phyloP scores from a whole-genome alignment of 2,888 invertebrate genomes.

The Cremastinae sp. region DNA sequence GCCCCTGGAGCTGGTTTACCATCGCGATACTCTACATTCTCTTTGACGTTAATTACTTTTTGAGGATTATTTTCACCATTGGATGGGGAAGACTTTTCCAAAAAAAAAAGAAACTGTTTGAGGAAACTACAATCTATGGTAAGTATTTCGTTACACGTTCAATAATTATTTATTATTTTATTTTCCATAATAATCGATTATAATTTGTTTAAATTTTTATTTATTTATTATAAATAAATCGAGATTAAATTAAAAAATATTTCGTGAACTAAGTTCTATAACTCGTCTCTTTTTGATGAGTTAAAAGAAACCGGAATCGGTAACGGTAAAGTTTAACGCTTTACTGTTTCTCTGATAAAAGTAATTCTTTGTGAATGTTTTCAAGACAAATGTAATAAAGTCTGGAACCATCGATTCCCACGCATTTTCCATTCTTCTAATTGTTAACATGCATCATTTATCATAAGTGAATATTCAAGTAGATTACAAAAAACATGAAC shows the following conservation, averaged over 20 bases:
- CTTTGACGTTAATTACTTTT: constrained; percentile 91
- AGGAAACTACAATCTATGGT: constrained; percentile 89
- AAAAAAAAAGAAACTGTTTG: constrained; percentile 86
- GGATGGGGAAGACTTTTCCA: constrained; percentile 86
- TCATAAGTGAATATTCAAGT: no score
- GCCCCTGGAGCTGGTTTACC: constrained; percentile 69
- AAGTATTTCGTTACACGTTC: constrained; percentile 72
- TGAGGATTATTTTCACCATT: constrained; percentile 87
- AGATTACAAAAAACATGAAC: no score
- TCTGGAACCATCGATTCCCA: no score
- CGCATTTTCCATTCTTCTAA: no score
- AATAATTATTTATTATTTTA: neutral
- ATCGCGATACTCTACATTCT: constrained; percentile 85
- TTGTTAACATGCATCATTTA: no score
- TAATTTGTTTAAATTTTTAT: no score
- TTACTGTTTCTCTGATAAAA: neutral
- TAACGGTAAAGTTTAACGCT: constrained; percentile 42
- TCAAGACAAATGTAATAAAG: no score
- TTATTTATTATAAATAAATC: no score
- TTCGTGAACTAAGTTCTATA: no score
- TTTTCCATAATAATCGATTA: neutral
- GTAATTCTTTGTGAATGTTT: no score
- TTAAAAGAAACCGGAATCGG: constrained; percentile 19
- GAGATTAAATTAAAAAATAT: no score
- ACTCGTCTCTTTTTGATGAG: neutral